These are phyloP conservation scores for Chrysolophus pictus DNA, from an alignment of 2,797 vertebrate species.

Conservation along the genomic window DNA sequence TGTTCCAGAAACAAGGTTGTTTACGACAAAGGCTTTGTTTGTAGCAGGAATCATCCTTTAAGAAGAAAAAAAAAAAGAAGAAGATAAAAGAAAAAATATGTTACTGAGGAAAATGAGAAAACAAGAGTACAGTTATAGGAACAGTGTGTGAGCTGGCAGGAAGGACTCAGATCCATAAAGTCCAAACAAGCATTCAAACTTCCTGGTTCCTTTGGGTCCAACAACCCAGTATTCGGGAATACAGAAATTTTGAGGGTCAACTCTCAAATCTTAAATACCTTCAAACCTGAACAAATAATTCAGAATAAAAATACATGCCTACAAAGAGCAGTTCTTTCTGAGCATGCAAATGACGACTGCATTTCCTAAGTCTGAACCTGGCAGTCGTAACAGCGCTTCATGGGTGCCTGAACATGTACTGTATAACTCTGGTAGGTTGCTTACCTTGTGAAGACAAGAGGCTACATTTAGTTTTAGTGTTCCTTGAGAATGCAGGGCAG, in stretches of 20 bases:
- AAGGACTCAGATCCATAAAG: neutral
- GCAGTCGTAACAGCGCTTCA: neutral
- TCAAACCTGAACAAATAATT: neutral
- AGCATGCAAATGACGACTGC: neutral
- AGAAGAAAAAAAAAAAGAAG: neutral
- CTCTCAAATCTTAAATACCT: neutral
- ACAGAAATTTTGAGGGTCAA: neutral
- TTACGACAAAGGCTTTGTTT: conserved; percentile 93
- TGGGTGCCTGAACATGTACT: neutral
- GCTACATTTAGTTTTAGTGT: neutral
- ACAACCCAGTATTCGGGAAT: neutral
- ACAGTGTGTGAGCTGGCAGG: neutral
- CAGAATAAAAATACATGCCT: neutral
- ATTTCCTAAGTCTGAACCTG: neutral
- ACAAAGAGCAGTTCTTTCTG: neutral
- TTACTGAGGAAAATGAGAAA: neutral
- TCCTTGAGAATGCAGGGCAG: neutral
- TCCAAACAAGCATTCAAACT: neutral
- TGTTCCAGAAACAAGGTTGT: conserved; percentile 93
- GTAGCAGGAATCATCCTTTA: conserved; percentile 94
- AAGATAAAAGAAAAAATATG: neutral
- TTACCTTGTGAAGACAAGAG: neutral
- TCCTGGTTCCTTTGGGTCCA: neutral
- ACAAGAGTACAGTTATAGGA: neutral
- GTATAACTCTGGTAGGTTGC: neutral